phyloP scores from a whole-genome alignment of 2,113 vertebrate genomes.

The Scomber scombrus region DNA sequence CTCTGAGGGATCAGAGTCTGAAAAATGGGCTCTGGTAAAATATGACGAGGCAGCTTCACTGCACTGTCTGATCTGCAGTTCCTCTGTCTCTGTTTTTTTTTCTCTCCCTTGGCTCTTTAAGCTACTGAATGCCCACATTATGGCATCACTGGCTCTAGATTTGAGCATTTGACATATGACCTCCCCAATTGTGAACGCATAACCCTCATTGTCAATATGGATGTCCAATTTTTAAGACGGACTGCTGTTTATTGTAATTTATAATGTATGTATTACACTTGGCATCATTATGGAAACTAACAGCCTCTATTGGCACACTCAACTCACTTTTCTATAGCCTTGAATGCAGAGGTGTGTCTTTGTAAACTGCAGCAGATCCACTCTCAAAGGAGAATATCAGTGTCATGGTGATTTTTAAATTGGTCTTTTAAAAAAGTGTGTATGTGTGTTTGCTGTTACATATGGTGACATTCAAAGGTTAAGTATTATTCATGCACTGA shows the following conservation, averaged over 20 bases:
- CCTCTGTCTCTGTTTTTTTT: not conserved
- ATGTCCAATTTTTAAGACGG: not conserved
- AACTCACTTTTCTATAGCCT: too few species aligned
- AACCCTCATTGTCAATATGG: not conserved
- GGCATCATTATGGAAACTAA: too few species aligned
- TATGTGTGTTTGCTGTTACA: slow-evolving; percentile 8
- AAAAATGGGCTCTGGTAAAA: slow-evolving; percentile 55
- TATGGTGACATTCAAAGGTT: slow-evolving; percentile 43
- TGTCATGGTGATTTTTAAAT: too few species aligned
- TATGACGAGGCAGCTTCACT: slow-evolving; percentile 50
- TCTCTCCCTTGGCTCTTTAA: not conserved
- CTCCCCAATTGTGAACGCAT: not conserved
- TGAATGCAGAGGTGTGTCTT: too few species aligned
- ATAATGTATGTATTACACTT: not conserved
- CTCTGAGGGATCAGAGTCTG: slow-evolving; percentile 60
- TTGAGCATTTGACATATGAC: slow-evolving; percentile 10
- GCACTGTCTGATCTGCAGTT: slow-evolving; percentile 5
- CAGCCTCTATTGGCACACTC: too few species aligned
- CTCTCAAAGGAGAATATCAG: too few species aligned
- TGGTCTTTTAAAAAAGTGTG: not conserved
- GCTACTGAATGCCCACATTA: not conserved
- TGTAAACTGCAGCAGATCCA: too few species aligned
- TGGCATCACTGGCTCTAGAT: not conserved
- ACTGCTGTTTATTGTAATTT: not conserved
- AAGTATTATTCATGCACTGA: slow-evolving; percentile 30